Base-by-base conservation (phyloP, 2,797 vertebrate genomes). In the Furcifer pardalis region DNA sequence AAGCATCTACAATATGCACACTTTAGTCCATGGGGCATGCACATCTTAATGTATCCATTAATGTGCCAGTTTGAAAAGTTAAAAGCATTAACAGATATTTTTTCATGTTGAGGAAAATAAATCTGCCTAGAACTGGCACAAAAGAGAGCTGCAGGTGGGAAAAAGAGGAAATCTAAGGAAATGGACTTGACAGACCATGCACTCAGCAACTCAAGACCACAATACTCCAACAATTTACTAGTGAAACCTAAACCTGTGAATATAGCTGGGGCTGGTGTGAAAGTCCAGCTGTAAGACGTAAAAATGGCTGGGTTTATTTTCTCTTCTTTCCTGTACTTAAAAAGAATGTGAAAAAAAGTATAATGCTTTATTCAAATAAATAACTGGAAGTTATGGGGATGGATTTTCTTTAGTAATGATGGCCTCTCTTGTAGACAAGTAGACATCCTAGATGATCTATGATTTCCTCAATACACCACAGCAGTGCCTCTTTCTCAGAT, bases 401-500 rank as follows among this genome's bases (percentile, higher is more conserved):
- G 79, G 86, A 79, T 77, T 81, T 65, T n/a, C 44, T 83, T 76
- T 60, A 19, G 23, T 77, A 84, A 17, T 90, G 91, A 85, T 42
- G 9, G 59, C 82, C 80, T 72, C 10, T 42, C 73, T 84, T 5
- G 3, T 30, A 89, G 82, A 79, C 49, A 82, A 0, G 10, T 25
- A 52, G n/a, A 77, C 10, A 84, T 56, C 72, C 32, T 59, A 90
- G 80, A 59, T 42, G 73, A 35, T 75, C n/a, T 73, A 78, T 77
- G 77, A 85, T 82, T 71, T 13, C 40, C 85, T 81, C 89, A 77
- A 88, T 91, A 79, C 77, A 87, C 87, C 86, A 88, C 88, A 86
- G 72, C 35, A 78, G 23, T 72, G 82, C 83, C 56, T 83, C 78
- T 52, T 56, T 56, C 52, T 56, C 40, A 66, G 77, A 63, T 77